Evolutionary conservation across 1,140 invertebrate genomes (phyloP), one percentile per base, ranked within the genome.

Genomic region (Reticulitermes speratus): DNA sequence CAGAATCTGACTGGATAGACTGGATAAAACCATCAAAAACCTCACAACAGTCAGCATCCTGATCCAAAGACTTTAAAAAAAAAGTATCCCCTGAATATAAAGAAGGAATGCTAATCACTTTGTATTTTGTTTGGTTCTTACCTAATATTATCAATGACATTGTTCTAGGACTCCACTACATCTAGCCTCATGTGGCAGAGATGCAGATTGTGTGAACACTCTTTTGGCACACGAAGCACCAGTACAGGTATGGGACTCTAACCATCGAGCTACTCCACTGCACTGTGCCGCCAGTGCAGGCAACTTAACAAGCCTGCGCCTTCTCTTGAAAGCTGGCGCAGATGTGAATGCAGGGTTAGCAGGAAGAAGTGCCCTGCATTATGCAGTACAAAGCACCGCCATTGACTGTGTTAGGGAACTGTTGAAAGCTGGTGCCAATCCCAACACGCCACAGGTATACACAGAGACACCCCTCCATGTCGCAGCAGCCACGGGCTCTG

Each of bases 391-490:
- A 86, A 95, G 93, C 86, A 93, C 95, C 87, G 93, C 94, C 9
- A 91, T 91, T 30, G 93, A 95, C 86, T 96, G 96, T 87, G 95
- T 95, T 0, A 92, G 93, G 88, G 92, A 92, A 85, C 90, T 96
- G 82, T 89, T 96, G 45, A 92, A 94, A 88, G 93, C 93, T 82
- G 95, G 95, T 45, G 96, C 96, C 9, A 93, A 93, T 88, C 95
- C 96, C 81, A 96, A 96, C 88, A 96, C 95, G 86, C 94, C 94
- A n/a, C 95, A 96, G 92, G 95, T 96, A 44, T 96, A 94, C 88
- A 96, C 95, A 9, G 96, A 97, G 91, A 97, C 96, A 0, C 96
- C 96, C 0, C 90, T 98, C 9, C 96, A 97, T 87, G 94, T 97
- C 8, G 96, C 96, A 19, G 95, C 96, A 30, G 93, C 95, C 82